Base-by-base conservation (phyloP, 2,888 invertebrate genomes). In the Drosophila anomalata region DNA sequence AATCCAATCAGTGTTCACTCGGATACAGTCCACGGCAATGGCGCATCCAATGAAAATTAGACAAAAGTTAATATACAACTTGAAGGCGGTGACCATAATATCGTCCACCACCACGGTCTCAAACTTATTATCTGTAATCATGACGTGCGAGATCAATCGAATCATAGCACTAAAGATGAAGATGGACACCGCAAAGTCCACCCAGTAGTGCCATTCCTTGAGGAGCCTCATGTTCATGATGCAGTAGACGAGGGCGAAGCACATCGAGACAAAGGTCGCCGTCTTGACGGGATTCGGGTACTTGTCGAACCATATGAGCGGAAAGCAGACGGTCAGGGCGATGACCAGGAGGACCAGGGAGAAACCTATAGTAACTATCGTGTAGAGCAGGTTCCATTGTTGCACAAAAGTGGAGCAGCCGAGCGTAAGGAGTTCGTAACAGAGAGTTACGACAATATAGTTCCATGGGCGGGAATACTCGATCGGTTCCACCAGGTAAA, bases 391-490 rank as follows among this genome's bases (percentile, higher is more conserved):
- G 6, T 39, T 4, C 11, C 52, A 51, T 2, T 67, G 36, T 53
- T 75, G 69, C 1, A 80, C 41, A 36, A 73, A 78, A 0, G 46
- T 54, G 9, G 69, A 57, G 22, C 73, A 2, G 0, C 84, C 84
- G 0, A 79, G 3, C 2, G 76, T 81, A 47, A 78, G 31, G 14
- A 79, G 42, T 42, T 79, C 81, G 24, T 76, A 84, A 31, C 66
- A 76, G 2, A 20, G 1, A 2, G 41, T 5, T 1, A 73, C 12
- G 3, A 33, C 52, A 12, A 81, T 1, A 31, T 56, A 68, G 55
- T 68, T 76, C 42, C 66, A 81, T 0, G 76, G 77, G 17, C 46
- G 53, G 0, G 1, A 1, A 9, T 72, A 67, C 5, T 69, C 77
- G 0, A 80, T 5, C 0, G 2, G 7, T 0, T 79, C 29, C 6